These are phyloP conservation scores for Antheraea mylitta DNA, from an alignment of 1,140 invertebrate genomes.

Conservation along the genomic window DNA sequence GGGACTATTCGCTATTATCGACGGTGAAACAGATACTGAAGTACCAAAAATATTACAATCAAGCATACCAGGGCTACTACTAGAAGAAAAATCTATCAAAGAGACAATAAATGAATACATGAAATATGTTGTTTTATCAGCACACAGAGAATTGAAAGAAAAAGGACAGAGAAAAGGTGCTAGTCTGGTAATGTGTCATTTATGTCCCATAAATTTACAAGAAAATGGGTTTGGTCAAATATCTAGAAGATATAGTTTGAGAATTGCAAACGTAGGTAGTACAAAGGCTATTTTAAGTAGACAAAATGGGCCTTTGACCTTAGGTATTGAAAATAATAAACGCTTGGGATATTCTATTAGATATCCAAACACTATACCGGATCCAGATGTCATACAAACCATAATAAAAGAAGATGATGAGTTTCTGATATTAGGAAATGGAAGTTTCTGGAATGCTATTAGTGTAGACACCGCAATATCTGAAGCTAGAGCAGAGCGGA, in stretches of 20 bases:
- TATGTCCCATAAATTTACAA: slow-evolving; percentile 79
- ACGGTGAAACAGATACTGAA: slow-evolving; percentile 85
- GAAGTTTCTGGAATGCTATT: slow-evolving; percentile 88
- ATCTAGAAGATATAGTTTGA: slow-evolving; percentile 81
- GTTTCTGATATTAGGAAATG: slow-evolving; percentile 89
- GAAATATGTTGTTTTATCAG: slow-evolving; percentile 89
- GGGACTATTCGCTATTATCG: slow-evolving; percentile 90
- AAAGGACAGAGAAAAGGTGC: slow-evolving; percentile 85
- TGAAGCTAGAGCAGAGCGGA: slow-evolving; percentile 86
- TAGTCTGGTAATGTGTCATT: slow-evolving; percentile 86
- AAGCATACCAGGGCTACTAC: slow-evolving; percentile 85
- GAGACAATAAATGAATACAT: slow-evolving; percentile 89
- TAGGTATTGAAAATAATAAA: slow-evolving; percentile 79
- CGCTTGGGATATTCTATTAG: slow-evolving; percentile 82
- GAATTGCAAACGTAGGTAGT: slow-evolving; percentile 86
- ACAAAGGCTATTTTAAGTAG: slow-evolving; percentile 85
- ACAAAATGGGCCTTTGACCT: slow-evolving; percentile 80
- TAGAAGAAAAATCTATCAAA: slow-evolving; percentile 89
- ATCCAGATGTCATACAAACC: slow-evolving; percentile 87
- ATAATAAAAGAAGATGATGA: slow-evolving; percentile 88
- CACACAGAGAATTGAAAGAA: slow-evolving; percentile 87
- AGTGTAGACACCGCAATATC: slow-evolving; percentile 86
- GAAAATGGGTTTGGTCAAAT: slow-evolving; percentile 73
- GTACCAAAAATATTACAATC: slow-evolving; percentile 85
- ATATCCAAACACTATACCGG: slow-evolving; percentile 84